A percentile compares a stretch with the other conserved stretches of the same genome.
Evolutionary conservation across 2,113 vertebrate genomes (phyloP).

Genomic region (Rhinichthys klamathensis): DNA sequence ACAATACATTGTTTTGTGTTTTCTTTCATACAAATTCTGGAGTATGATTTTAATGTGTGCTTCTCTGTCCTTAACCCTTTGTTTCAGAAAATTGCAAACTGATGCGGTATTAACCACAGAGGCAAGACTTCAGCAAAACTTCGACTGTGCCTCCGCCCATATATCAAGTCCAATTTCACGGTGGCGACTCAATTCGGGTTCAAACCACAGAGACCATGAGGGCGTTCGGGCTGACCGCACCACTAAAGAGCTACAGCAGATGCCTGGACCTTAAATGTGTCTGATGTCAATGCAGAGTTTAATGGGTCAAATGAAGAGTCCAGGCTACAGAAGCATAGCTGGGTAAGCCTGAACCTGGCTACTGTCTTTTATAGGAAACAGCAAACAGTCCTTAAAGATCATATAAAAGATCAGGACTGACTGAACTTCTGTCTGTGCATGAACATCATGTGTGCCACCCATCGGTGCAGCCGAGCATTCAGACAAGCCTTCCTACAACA

Average conservation of each 20-base stretch:
- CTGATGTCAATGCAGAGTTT: slow-evolving; percentile 33
- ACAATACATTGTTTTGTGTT: background rate
- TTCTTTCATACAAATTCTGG: background rate
- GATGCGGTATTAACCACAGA: slow-evolving; percentile 18
- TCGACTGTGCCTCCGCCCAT: slow-evolving; percentile 6
- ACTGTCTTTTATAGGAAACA: background rate
- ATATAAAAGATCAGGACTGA: slow-evolving; percentile 16
- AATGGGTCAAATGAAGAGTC: slow-evolving; percentile 31
- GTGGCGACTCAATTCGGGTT: background rate
- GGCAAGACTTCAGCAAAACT: slow-evolving; percentile 23
- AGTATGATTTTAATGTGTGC: background rate
- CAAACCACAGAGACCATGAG: slow-evolving; percentile 11
- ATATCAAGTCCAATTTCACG: slow-evolving; percentile 27
- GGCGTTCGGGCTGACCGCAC: slow-evolving; percentile 13
- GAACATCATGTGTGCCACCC: slow-evolving; percentile 11
- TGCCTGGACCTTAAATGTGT: slow-evolving; percentile 21
- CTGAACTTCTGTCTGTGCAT: slow-evolving; percentile 17
- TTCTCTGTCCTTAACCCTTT: background rate
- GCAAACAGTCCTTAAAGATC: background rate
- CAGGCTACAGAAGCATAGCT: background rate
- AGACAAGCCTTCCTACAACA: background rate
- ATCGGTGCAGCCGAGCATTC: background rate
- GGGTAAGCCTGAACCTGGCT: slow-evolving; percentile 2
- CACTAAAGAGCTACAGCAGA: slow-evolving; percentile 28
- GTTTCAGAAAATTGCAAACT: background rate